Evolutionary conservation across 2,797 vertebrate species (phyloP), one percentile per base, ranked within the genome.

Genomic region (Sebastes taczanowskii): DNA sequence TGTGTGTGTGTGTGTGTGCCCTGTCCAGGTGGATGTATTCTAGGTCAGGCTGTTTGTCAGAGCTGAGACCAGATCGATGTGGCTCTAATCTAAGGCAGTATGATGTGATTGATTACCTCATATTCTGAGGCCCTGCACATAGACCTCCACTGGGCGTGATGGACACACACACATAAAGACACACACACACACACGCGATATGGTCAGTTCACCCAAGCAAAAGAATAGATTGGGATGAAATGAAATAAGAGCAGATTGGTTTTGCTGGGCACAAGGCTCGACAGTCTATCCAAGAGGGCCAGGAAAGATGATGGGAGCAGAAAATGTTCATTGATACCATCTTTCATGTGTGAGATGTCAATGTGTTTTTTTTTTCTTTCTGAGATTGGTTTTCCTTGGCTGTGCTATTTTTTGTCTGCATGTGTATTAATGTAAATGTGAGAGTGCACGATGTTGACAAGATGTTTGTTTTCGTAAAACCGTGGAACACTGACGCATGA

Each of bases 81-180:
- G 86, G 62, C 86, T 88, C 89, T 93, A 93, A 93, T 94, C 89
- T 91, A 89, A 87, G 78, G 84, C 81, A 74, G 80, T 89, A 85
- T 89, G 89, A 94, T 90, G 85, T 93, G 92, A 95, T 94, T 92
- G 92, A 95, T 93, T 75, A 87, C 91, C 90, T 94, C 90, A 93
- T 93, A 92, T 91, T 91, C 84, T 66, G 84, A 87, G 80, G 76
- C 63, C 77, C 78, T 72, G 81, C 68, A 77, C 89, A 88, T 49
- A 83, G 88, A 87, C 84, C 90, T 80, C 86, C 74, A 68, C 59
- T 1, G 34, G 64, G 56, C 79, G 68, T 84, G 86, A 90, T 86
- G 66, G 80, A 82, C 83, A 70, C 70, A 71, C 74, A 59, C 61
- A 60, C 60, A 78, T 20, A 49, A 52, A 84, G 68, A 71, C 25